Evolutionary conservation across 2,888 invertebrate species (phyloP), one percentile per base, ranked within the genome.

Genomic region (Euspilapteryx auroguttella): DNA sequence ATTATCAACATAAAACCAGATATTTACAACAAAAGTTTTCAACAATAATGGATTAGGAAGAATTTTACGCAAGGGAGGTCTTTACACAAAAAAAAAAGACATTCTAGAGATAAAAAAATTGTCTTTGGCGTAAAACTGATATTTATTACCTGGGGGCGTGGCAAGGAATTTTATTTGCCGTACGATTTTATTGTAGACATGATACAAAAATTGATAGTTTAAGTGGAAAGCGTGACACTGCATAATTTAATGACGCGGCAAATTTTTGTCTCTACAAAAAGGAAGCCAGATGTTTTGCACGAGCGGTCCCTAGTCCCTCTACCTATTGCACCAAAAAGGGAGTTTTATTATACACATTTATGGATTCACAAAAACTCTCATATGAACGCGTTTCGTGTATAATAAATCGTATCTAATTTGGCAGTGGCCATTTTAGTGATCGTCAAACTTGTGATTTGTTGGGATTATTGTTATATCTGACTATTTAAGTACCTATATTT

Each of bases 161-260:
- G 53, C 52, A 36, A 41, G 42, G 44, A 54, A 58, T 65, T 69
- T 65, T 68, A 68, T 73, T 66, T 65, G 65, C 53, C 69, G 57
- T 65, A 54, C 57, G 65, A 69, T 69, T 50, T 57, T 57, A 9
- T 62, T 55, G 45, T 63, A 55, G 50, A 52, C 55, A 58, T 56
- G 49, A 56, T 52, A 63, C 61, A 62, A 65, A 68, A 64, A 65
- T 63, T 33, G 54, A 52, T 68, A 59, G 64, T n/a, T n/a, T 66
- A 59, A 59, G 65, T 62, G 63, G 54, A 57, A 71, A 64, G 64
- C 63, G 66, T 69, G 64, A 54, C 61, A 43, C 34, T 35, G 37
- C 38, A 37, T 37, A 38, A 47, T 48, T 57, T 55, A 69, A 69
- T 69, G 71, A 62, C 38, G 50, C 62, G 58, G 35, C 53, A 55